Evolutionary conservation across 1,140 invertebrate species (phyloP).

Genomic region (Heliconius melpomene): DNA sequence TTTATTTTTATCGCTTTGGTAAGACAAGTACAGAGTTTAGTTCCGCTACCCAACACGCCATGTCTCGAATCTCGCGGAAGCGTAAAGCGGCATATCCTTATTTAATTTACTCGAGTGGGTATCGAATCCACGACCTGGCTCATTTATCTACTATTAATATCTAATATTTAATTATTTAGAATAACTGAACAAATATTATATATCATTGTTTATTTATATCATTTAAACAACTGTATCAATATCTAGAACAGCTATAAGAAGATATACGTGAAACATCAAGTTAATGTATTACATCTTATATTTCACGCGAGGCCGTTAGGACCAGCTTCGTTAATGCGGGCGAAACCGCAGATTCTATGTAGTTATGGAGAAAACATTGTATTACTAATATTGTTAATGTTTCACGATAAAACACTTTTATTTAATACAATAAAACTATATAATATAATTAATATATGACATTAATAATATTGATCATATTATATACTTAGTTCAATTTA

Average conservation of each 20-base stretch:
- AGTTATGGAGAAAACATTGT: neutral
- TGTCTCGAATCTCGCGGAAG: too few relatives aligned
- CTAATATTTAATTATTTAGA: neutral
- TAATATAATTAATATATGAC: too few relatives aligned
- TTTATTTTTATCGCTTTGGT: too few relatives aligned
- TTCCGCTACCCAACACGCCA: too few relatives aligned
- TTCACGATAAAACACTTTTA: neutral
- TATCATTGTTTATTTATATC: too few relatives aligned
- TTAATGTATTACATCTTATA: constrained; percentile 10
- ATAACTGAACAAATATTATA: neutral
- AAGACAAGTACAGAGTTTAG: too few relatives aligned
- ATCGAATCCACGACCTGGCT: too few relatives aligned
- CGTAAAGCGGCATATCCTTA: too few relatives aligned
- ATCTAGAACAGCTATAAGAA: neutral
- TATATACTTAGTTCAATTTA: too few relatives aligned
- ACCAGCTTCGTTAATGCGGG: neutral
- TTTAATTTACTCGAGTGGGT: too few relatives aligned
- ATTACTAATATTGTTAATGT: neutral
- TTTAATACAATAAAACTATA: neutral
- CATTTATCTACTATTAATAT: too few relatives aligned
- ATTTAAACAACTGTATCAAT: neutral
- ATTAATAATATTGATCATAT: too few relatives aligned
- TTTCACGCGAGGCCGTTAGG: neutral
- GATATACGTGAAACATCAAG: neutral
- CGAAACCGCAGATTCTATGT: constrained; percentile 4